Evolutionary conservation across 2,888 invertebrate genomes (phyloP), one percentile per base, ranked within the genome.

Genomic region (Spisula solida): DNA sequence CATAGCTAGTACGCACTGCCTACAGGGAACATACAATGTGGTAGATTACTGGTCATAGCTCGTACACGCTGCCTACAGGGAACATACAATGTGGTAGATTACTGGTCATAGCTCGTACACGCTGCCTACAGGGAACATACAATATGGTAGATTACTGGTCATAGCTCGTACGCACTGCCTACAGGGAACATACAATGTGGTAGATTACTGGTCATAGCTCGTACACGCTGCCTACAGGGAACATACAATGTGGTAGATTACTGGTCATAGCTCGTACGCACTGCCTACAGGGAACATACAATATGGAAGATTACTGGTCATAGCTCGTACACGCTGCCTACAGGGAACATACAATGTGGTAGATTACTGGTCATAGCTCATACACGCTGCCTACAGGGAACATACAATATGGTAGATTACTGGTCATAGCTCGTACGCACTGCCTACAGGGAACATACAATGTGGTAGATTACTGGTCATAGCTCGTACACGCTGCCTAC

Each of bases 21-120:
- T 96, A 90, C 6, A 75, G n/a, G n/a, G n/a, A n/a, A n/a, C n/a
- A n/a, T n/a, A n/a, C n/a, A n/a, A n/a, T n/a, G n/a, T 8, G 96
- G 96, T n/a, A 95, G 90, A 48, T 93, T 94, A 87, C 94, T 95
- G 0, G 96, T 95, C 86, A 96, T 90, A 18, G 95, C 95, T 79
- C 96, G 91, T 1, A 96, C 93, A 83, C 96, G 90, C 85, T 96
- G 95, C 60, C 96, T 96, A n/a, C n/a, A n/a, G n/a, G n/a, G n/a
- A n/a, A n/a, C 34, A 70, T 70, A n/a, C 20, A 70, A 6, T 70
- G 70, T 41, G 96, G 96, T 25, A 95, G 91, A 47, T 93, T 94
- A 87, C 94, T 95, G 1, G 96, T 95, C 86, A 96, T 90, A 20
- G 95, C 95, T 79, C 96, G 91, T 2, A 96, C 93, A 83, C 96